Evolutionary conservation across 2,888 invertebrate genomes (phyloP).

Genomic region (Drosophila monieri): DNA sequence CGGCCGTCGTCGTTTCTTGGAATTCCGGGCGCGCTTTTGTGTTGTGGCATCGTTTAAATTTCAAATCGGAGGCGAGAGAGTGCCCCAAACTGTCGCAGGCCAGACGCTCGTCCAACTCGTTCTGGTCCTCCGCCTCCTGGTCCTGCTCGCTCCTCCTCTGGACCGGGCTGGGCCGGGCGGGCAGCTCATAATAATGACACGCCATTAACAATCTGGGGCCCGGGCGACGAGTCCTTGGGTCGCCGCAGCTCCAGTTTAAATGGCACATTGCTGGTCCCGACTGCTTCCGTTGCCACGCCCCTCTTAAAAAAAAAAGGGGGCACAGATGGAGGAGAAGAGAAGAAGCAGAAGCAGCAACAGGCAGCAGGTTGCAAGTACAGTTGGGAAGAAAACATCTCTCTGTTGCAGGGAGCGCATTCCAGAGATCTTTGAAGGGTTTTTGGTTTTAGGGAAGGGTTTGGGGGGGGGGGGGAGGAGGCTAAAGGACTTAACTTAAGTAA

Average conservation of each 20-base stretch:
- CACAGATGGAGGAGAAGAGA: slow-evolving; percentile 4
- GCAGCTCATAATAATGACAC: slow-evolving; percentile 76
- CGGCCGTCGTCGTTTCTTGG: slow-evolving; percentile 69
- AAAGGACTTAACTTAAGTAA: too few relatives aligned
- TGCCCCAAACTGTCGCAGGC: slow-evolving; percentile 69
- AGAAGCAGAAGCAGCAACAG: not conserved
- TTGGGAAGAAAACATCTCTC: too few relatives aligned
- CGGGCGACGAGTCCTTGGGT: slow-evolving; percentile 41
- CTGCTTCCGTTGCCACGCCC: slow-evolving; percentile 76
- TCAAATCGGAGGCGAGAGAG: slow-evolving; percentile 52
- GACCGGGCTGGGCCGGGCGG: slow-evolving; percentile 30
- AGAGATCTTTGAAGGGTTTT: too few relatives aligned
- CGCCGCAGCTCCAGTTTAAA: slow-evolving; percentile 69
- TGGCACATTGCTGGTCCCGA: slow-evolving; percentile 62
- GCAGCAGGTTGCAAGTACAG: slow-evolving; percentile 11
- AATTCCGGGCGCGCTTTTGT: slow-evolving; percentile 74
- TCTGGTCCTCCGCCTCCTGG: slow-evolving; percentile 31
- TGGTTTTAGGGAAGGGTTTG: not conserved
- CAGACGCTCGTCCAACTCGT: slow-evolving; percentile 62
- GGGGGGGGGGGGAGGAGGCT: too few relatives aligned
- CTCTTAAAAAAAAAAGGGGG: slow-evolving; percentile 10
- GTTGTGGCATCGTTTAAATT: slow-evolving; percentile 67
- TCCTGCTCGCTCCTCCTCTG: slow-evolving; percentile 41
- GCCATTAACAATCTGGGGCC: slow-evolving; percentile 70
- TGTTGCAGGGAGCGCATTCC: too few relatives aligned